These are phyloP conservation scores for Microplitis deprimator DNA, from an alignment of 2,888 invertebrate species.

Conservation along the genomic window DNA sequence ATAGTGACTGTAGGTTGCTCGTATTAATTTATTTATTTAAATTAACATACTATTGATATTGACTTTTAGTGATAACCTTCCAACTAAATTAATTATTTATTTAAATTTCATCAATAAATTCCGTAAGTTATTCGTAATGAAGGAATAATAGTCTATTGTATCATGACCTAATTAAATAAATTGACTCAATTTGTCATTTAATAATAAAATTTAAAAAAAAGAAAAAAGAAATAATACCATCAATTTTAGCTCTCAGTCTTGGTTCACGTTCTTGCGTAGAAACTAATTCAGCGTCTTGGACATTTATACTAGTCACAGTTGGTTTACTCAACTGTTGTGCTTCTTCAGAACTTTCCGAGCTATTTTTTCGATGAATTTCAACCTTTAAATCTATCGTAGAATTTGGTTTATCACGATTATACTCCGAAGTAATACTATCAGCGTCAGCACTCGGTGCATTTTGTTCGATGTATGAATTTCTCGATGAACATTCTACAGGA, in stretches of 20 bases:
- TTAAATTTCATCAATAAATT: not conserved
- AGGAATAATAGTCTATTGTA: not conserved
- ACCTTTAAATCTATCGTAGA: conserved; percentile 85
- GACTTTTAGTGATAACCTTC: not conserved
- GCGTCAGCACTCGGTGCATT: conserved; percentile 69
- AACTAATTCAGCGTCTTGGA: conserved; percentile 61
- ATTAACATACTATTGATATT: no score
- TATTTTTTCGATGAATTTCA: conserved; percentile 93
- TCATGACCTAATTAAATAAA: conserved; percentile 6
- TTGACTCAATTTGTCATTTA: not conserved
- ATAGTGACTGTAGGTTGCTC: no score
- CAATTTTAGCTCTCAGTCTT: conserved; percentile 57
- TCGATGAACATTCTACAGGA: conserved; percentile 74
- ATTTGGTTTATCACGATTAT: conserved; percentile 67
- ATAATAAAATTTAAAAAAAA: not conserved
- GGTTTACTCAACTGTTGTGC: conserved; percentile 70
- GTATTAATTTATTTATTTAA: no score
- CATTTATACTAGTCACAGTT: conserved; percentile 59
- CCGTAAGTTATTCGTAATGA: not conserved
- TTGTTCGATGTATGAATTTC: conserved; percentile 72
- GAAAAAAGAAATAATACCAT: conserved; percentile 54
- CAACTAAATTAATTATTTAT: not conserved
- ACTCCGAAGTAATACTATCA: conserved; percentile 70
- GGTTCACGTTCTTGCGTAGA: conserved; percentile 57
- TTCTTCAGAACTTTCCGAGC: conserved; percentile 89